Evolutionary conservation across 2,113 vertebrate species (phyloP), one percentile per base, ranked within the genome.

Genomic region (Garra rufa): DNA sequence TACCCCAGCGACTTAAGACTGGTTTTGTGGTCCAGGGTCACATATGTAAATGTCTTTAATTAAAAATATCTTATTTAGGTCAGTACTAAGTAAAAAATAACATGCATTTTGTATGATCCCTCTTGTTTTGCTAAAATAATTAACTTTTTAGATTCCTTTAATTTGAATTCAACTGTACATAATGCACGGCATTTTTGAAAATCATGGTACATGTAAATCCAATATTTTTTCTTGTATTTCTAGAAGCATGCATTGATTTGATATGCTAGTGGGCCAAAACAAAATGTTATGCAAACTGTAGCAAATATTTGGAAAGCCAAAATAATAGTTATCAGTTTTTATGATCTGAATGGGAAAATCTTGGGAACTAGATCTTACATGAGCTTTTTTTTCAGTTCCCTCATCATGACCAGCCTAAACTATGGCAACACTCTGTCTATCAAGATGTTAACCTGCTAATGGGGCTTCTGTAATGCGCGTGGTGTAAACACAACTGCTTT

Each of bases 401-500:
- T 74, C 48, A 30, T 75, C 46, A 21, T 85, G 24, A 73, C 44
- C 28, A 21, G 13, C 41, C 7, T 14, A 43, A 71, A 50, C 21
- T 15, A 7, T 9, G 44, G 43, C 34, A 41, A 83, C 63, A 69
- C 41, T 30, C 28, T 30, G 28, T 24, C 19, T 71, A n/a, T 24
- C 2, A 81, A 55, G 34, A 73, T 85, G 85, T 57, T 76, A 83
- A 90, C 84, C 52, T n/a, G 57, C 84, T 76, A 89, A 90, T 86
- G 80, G 46, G 89, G 82, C 82, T 75, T 81, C 43, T 30, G 48
- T 85, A 86, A 87, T 69, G 14, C 28, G 76, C 79, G 76, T 86
- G 87, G 83, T 84, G 84, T 81, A 90, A 92, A 91, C 91, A 93
- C 88, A 88, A 76, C 77, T 21, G 84, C 26, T 86, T 83, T 91